Evolutionary conservation across 2,113 vertebrate genomes (phyloP).

Genomic region (Leucopsar rothschildi): DNA sequence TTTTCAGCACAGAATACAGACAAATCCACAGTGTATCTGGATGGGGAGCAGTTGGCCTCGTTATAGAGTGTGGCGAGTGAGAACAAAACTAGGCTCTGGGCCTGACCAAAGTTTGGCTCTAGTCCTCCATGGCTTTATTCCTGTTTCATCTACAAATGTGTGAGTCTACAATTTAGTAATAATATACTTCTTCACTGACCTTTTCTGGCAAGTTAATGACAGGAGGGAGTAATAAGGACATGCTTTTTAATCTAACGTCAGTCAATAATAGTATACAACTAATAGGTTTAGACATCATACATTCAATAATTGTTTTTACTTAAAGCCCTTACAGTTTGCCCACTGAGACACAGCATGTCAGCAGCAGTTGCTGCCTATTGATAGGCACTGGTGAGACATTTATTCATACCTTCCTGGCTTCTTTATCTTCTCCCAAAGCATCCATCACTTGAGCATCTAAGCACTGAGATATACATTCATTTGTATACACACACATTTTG

Average conservation of each 20-base stretch:
- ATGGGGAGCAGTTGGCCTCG: background rate
- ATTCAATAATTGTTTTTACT: slow-evolving; percentile 68
- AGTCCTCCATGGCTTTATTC: background rate
- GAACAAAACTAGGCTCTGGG: slow-evolving; percentile 18
- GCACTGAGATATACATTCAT: background rate
- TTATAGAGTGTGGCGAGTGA: background rate
- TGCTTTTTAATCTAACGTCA: slow-evolving; percentile 58
- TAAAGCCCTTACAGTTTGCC: slow-evolving; percentile 44
- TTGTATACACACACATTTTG: background rate
- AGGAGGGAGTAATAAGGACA: slow-evolving; percentile 53
- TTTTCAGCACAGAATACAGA: background rate
- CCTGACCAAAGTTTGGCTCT: slow-evolving; percentile 22
- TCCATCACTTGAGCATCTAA: background rate
- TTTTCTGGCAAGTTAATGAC: slow-evolving; percentile 60
- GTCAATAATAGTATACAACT: slow-evolving; percentile 56
- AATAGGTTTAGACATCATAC: slow-evolving; percentile 59
- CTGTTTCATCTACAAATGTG: slow-evolving; percentile 13
- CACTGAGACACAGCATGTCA: slow-evolving; percentile 38
- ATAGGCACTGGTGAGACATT: slow-evolving; percentile 9
- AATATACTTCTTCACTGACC: slow-evolving; percentile 54
- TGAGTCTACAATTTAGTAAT: slow-evolving; percentile 49
- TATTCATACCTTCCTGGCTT: slow-evolving; percentile 19
- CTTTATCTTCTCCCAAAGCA: background rate
- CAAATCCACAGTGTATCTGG: background rate
- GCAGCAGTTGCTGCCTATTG: slow-evolving; percentile 15